Base-by-base conservation (phyloP, 1,140 invertebrate species). In the Adelges cooleyi region DNA sequence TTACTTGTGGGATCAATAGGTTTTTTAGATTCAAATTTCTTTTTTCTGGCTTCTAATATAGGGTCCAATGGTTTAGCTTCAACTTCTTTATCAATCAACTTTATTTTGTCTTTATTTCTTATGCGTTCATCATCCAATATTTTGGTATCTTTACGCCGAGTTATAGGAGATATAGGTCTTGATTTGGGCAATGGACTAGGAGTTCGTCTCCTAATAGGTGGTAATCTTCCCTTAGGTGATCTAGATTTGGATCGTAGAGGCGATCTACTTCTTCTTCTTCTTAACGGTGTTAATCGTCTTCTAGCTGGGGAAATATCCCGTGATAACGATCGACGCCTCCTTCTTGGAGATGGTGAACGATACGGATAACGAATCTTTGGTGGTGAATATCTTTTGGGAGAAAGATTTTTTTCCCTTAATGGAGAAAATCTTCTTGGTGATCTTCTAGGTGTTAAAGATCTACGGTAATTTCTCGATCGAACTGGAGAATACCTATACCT, bases 11-110 rank as follows among this genome's bases (percentile, higher is more conserved):
- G 66, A 38, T 67, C 66, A 25, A 67, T 49, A n/a, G 36, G 25
- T 13, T 67, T 56, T 5, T 67, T 67, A 1, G 66, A 67, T 40
- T 67, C 52, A 59, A 67, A 67, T 56, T 67, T 67, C 15, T 36
- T 59, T 56, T 62, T 67, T 50, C 66, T 67, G 23, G 66, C 66
- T 59, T 56, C 52, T 38, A 67, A 59, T 20, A 67, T 29, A 2
- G 53, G 66, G 49, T 67, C 66, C 20, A 56, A 9, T 48, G 17
- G 8, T 18, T 18, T 56, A 2, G 3, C 25, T 17, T 48, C 53
- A 2, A 33, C 1, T 18, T 20, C 33, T 27, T 46, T 54, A 15
- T 54, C 46, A 1, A 52, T 1, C 22, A 15, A 9, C 51, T 65
- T 65, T 11, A 38, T 3, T 17, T 65, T 65, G 11, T 50, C 48